Conservation (phyloP, 2,888 invertebrate species). For the Laspeyria flexula region DNA sequence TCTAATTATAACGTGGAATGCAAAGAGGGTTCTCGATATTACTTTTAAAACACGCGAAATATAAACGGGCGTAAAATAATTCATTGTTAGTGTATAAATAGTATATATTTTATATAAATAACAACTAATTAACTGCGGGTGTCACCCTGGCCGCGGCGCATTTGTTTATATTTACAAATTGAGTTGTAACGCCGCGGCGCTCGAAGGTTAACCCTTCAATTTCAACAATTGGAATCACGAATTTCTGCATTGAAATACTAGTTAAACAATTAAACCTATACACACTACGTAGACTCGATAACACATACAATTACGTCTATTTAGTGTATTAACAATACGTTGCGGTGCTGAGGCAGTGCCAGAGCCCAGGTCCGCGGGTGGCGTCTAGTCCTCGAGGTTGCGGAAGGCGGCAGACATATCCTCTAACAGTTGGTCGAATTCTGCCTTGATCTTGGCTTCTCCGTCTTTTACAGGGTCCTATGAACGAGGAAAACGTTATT, state of each 20-base stretch:
- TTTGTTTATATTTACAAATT: conserved; percentile 51
- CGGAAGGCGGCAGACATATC: conserved; percentile 99
- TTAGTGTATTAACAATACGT: conserved; percentile 52
- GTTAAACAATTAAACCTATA: conserved; percentile 57
- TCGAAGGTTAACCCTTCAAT: conserved; percentile 16
- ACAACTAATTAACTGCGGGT: conserved; percentile 52
- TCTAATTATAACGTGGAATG: conserved; percentile 80
- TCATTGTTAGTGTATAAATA: conserved; percentile 69
- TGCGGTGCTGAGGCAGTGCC: conserved; percentile 14
- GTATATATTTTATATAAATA: conserved; percentile 66
- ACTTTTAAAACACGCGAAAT: conserved; percentile 50
- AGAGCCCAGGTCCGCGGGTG: too few relatives aligned
- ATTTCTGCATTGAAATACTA: conserved; percentile 57
- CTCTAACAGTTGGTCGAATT: conserved; percentile 98
- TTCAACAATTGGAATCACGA: conserved; percentile 62
- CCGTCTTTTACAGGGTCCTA: conserved; percentile 99
- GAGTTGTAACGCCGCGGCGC: conserved; percentile 10
- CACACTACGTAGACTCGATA: conserved; percentile 57
- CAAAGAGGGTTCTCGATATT: conserved; percentile 68
- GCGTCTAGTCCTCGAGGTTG: conserved; percentile 97
- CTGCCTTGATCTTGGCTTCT: conserved; percentile 98
- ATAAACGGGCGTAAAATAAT: conserved; percentile 63
- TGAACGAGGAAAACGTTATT: not conserved
- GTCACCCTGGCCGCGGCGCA: conserved; percentile 17
- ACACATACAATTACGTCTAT: conserved; percentile 57